Evolutionary conservation across 2,888 invertebrate genomes (phyloP).

Genomic region (Chloromyia formosa): DNA sequence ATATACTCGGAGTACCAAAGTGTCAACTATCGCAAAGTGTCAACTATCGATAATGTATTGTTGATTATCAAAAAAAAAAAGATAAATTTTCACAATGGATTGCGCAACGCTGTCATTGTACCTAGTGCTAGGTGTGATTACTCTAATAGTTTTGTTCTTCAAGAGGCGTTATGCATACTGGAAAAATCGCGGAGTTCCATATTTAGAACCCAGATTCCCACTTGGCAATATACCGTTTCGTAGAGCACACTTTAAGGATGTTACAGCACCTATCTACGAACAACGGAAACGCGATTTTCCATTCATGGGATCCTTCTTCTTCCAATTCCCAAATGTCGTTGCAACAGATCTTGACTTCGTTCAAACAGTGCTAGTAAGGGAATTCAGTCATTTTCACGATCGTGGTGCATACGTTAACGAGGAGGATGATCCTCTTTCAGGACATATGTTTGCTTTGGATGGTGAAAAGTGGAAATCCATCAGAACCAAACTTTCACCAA

Average conservation of each 20-base stretch:
- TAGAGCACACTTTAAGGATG: constrained; percentile 20
- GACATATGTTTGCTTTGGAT: constrained; percentile 62
- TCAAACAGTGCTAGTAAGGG: constrained; percentile 56
- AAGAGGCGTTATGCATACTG: constrained; percentile 49
- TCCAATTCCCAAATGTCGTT: constrained; percentile 56
- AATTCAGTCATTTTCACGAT: constrained; percentile 58
- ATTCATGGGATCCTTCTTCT: constrained; percentile 60
- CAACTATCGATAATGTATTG: no score
- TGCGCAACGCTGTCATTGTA: background rate
- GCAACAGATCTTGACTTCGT: constrained; percentile 59
- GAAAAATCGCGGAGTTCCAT: constrained; percentile 47
- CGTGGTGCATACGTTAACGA: constrained; percentile 59
- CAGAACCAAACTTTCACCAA: constrained; percentile 55
- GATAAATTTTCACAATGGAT: constrained; percentile 6
- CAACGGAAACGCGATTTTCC: constrained; percentile 51
- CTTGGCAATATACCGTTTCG: constrained; percentile 51
- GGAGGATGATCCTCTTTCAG: constrained; percentile 60
- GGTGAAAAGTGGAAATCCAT: constrained; percentile 62
- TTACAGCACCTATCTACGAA: constrained; percentile 26
- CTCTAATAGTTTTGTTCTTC: constrained; percentile 25
- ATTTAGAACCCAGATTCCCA: constrained; percentile 51
- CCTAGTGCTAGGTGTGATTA: background rate
- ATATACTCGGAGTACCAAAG: no score
- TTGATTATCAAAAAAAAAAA: no score
- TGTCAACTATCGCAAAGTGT: no score